phyloP scores from a whole-genome alignment of 2,113 vertebrate genomes.

The Pipra filicauda region DNA sequence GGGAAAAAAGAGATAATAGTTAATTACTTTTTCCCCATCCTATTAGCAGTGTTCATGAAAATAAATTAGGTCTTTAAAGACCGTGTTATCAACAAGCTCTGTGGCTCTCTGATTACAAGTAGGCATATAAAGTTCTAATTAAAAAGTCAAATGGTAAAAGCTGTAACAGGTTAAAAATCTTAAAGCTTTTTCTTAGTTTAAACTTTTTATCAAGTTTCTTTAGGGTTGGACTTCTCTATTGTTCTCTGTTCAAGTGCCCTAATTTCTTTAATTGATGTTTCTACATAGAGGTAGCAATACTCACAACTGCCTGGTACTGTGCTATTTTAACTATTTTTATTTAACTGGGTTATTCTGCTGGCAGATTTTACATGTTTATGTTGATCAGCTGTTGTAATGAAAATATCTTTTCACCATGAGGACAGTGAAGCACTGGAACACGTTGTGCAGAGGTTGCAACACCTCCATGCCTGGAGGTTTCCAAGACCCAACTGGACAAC shows the following conservation, averaged over 20 bases:
- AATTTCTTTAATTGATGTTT: neutral
- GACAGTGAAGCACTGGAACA: neutral
- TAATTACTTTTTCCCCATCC: conserved; percentile 68
- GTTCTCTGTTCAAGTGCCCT: neutral
- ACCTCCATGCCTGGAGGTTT: neutral
- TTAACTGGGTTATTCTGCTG: neutral
- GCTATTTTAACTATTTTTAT: neutral
- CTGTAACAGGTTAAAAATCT: neutral
- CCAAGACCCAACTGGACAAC: accelerated
- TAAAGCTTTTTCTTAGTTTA: neutral
- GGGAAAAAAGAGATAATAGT: conserved; percentile 56
- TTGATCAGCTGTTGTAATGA: neutral
- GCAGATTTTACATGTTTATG: neutral
- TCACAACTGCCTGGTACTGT: neutral
- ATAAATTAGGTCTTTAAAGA: conserved; percentile 71
- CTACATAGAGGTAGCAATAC: accelerated
- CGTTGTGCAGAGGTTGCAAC: accelerated
- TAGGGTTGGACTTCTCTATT: neutral
- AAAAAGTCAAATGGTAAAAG: neutral
- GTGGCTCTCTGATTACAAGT: conserved; percentile 48
- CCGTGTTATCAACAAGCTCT: conserved; percentile 46
- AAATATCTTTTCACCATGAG: neutral
- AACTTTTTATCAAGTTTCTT: neutral
- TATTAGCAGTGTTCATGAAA: conserved; percentile 59
- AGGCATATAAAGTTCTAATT: conserved; percentile 45